phyloP scores from a whole-genome alignment of 2,888 invertebrate genomes.

The Molanna angustata region DNA sequence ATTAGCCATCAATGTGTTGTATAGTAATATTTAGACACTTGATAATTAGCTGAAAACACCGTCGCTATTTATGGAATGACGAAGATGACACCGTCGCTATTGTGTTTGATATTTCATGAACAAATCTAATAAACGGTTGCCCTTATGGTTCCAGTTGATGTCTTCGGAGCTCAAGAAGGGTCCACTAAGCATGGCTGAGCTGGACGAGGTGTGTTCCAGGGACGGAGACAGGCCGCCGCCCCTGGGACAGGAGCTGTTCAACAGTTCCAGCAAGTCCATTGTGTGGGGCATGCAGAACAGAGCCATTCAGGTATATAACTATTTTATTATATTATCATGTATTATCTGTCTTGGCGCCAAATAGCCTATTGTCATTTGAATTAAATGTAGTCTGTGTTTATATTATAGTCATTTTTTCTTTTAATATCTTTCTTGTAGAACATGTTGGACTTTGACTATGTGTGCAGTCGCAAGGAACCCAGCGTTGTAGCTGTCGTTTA shows the following conservation, averaged over 20 bases:
- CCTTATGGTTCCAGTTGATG: conserved; percentile 40
- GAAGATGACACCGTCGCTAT: too few species aligned
- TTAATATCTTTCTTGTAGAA: conserved; percentile 52
- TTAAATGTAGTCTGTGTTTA: background rate
- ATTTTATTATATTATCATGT: background rate
- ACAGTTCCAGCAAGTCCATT: conserved; percentile 84
- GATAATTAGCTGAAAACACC: too few species aligned
- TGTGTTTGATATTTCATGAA: too few species aligned
- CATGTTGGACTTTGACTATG: conserved; percentile 95
- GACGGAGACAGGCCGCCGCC: conserved; percentile 37
- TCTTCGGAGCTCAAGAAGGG: conserved; percentile 39
- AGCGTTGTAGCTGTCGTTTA: conserved; percentile 96
- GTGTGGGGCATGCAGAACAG: conserved; percentile 99
- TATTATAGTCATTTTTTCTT: background rate
- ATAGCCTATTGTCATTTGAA: background rate
- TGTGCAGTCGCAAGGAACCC: conserved; percentile 84
- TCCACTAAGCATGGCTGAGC: conserved; percentile 20
- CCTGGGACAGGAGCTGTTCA: conserved; percentile 65
- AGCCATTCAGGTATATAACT: conserved; percentile 71
- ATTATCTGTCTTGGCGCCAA: background rate
- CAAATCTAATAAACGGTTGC: too few species aligned
- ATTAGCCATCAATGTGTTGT: too few species aligned
- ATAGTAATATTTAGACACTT: too few species aligned
- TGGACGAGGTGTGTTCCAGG: conserved; percentile 34
- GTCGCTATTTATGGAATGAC: too few species aligned